Evolutionary conservation across 2,888 invertebrate genomes (phyloP), one percentile per base, ranked within the genome.

Genomic region (Iselma pallidipennis): DNA sequence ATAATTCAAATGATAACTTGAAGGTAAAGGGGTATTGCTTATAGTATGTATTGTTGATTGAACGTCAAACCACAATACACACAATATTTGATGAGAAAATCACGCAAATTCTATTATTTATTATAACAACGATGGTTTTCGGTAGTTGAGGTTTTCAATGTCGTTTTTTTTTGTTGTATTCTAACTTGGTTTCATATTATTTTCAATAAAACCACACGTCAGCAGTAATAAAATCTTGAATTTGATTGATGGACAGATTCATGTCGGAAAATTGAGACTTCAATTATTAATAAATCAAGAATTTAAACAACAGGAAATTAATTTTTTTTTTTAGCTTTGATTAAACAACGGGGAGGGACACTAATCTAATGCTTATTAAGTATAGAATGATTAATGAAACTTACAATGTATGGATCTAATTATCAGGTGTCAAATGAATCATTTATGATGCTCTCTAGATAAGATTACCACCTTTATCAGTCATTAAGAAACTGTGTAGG

Each of bases 71-170:
- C 61, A 29, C 61, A 25, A 57, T 53, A 61, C n/a, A n/a, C n/a
- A n/a, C n/a, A n/a, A n/a, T n/a, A n/a, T n/a, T 62, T 58, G 62
- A 62, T 58, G 52, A 45, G 51, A 62, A 62, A 62, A 58, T 62
- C 62, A 62, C 58, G 58, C 58, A 21, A 62, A 59, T 58, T 62
- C 55, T 55, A 58, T 61, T 61, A 61, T 61, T 61, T 55, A 61
- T 57, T 57, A 57, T 55, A 10, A 33, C 49, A 50, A 52, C 33
- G 37, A 61, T 57, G 25, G 31, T 50, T 37, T 50, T 33, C 33
- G 4, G 53, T 49, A 49, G 57, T 57, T 33, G 56, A 45, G 28
- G 37, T 25, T 21, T 51, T 10, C 51, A n/a, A n/a, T 14, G 12
- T 19, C 9, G 21, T 49, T 56, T 57, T 57, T 61, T 54, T 49